phyloP scores from a whole-genome alignment of 2,113 vertebrate species.

The Rhinoptilus africanus region DNA sequence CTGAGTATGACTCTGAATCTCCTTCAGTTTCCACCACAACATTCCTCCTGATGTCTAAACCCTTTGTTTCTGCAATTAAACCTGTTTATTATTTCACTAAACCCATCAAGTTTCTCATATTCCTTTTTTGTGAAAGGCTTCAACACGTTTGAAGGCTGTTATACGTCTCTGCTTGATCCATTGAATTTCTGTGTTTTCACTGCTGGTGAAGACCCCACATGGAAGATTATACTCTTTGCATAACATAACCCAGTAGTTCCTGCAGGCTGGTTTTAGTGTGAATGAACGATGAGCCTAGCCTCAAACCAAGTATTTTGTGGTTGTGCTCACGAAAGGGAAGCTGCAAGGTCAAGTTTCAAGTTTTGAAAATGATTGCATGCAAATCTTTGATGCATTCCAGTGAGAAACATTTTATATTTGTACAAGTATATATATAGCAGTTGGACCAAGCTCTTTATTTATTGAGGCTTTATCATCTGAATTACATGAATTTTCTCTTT shows the following conservation, averaged over 20 bases:
- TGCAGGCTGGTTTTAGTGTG: neutral
- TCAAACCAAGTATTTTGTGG: neutral
- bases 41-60: neutral
- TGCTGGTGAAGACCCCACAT: neutral
- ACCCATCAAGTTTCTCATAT: neutral
- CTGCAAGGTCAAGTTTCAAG: neutral
- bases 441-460: neutral
- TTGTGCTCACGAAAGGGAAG: neutral
- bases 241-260: neutral
- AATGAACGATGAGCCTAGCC: neutral
- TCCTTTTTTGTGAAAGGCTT: neutral
- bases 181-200: neutral
- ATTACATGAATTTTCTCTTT: neutral
- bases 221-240: neutral
- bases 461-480: neutral
- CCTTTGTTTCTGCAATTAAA: neutral
- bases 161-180: neutral
- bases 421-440: neutral
- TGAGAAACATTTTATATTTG: neutral
- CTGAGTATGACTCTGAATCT: neutral
- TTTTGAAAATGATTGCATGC: neutral
- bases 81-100: neutral
- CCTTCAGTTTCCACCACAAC: neutral
- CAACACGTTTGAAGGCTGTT: neutral
- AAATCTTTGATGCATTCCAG: neutral